Percentiles rank a stretch among this genome's conserved stretches.
These are phyloP conservation scores for Leucophenga varia DNA, from an alignment of 1,140 invertebrate species.

Conservation along the genomic window DNA sequence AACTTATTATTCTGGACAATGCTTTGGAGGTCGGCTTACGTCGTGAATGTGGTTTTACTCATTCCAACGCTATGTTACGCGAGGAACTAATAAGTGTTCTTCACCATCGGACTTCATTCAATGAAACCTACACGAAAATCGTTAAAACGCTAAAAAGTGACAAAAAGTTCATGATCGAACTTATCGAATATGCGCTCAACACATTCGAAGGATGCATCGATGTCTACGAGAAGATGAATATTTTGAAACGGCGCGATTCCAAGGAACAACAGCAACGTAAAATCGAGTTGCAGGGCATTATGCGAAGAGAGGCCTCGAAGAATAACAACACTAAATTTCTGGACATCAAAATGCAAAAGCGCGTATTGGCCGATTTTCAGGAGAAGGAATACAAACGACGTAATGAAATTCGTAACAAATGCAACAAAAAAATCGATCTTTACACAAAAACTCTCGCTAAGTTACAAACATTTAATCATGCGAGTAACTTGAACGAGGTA, in stretches of 20 bases:
- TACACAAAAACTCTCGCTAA: conserved; percentile 43
- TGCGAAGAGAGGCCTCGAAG: conserved; percentile 46
- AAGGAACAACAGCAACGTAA: conserved; percentile 35
- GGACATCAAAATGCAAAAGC: conserved; percentile 31
- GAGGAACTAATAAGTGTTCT: conserved; percentile 40
- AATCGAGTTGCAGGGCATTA: conserved; percentile 40
- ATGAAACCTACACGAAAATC: conserved; percentile 40
- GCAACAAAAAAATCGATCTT: conserved; percentile 41
- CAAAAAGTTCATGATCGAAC: conserved; percentile 43
- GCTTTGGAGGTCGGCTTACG: conserved; percentile 37
- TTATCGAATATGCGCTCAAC: conserved; percentile 40
- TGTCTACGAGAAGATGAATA: conserved; percentile 41
- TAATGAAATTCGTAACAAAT: conserved; percentile 30
- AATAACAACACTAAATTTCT: conserved; percentile 37
- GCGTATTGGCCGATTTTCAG: conserved; percentile 38
- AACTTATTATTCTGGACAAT: conserved; percentile 41
- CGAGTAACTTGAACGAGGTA: conserved; percentile 38
- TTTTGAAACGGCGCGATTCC: conserved; percentile 29
- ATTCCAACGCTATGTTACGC: conserved; percentile 31
- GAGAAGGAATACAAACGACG: conserved; percentile 39
- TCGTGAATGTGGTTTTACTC: conserved; percentile 39
- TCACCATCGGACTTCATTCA: conserved; percentile 40
- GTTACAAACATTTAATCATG: conserved; percentile 30
- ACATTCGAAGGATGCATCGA: conserved; percentile 43
- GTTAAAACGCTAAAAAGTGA: conserved; percentile 42